A percentile compares a stretch with the other conserved stretches of the same genome.
Conservation (phyloP, 2,113 vertebrate species). For the Pteropus alecto region DNA sequence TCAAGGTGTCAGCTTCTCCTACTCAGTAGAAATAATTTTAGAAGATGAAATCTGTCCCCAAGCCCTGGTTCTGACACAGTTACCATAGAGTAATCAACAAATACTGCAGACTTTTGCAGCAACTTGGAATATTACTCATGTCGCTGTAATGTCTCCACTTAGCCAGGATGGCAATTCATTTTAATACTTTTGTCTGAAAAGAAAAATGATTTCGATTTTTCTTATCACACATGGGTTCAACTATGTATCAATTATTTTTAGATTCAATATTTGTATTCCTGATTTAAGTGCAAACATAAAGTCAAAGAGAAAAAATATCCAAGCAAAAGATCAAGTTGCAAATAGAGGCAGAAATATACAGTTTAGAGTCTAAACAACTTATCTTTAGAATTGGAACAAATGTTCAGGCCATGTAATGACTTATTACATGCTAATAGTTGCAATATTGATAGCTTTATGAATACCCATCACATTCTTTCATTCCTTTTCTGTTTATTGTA, state of each 20-base stretch:
- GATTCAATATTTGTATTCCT: conserved; percentile 70
- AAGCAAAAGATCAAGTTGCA: conserved; percentile 5
- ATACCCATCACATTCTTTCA: neutral
- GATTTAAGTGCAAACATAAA: conserved; percentile 54
- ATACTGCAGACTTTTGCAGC: conserved; percentile 49
- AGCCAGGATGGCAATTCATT: conserved; percentile 66
- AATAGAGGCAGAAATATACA: neutral
- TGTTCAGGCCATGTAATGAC: neutral
- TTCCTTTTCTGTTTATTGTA: neutral
- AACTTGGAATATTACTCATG: conserved; percentile 67
- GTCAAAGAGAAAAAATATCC: conserved; percentile 50
- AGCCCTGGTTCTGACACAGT: conserved; percentile 64
- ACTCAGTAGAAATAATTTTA: conserved; percentile 59
- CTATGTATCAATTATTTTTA: conserved; percentile 68
- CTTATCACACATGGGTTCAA: conserved; percentile 59
- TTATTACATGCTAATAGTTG: neutral
- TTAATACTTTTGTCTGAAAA: conserved; percentile 74
- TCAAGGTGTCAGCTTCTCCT: conserved; percentile 38
- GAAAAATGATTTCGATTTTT: conserved; percentile 73
- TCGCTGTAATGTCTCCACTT: conserved; percentile 53
- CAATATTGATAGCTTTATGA: neutral
- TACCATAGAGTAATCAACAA: conserved; percentile 57
- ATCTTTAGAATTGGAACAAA: neutral
- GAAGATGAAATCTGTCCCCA: conserved; percentile 63
- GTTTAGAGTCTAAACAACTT: neutral